Conservation (phyloP, 1,140 invertebrate species). For the Antheraea mylitta region DNA sequence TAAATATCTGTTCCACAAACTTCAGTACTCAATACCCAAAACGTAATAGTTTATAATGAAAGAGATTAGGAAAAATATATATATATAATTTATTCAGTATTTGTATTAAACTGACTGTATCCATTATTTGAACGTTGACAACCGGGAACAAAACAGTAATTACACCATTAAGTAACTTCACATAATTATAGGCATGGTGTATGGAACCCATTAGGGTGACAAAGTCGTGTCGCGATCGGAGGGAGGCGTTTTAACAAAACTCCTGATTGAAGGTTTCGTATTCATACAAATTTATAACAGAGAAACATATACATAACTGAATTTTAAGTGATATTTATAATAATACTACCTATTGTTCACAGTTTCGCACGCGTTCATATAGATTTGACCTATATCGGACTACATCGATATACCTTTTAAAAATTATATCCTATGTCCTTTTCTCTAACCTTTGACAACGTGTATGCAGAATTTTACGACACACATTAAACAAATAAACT, state of each 20-base stretch:
- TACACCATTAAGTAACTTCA: conserved; percentile 57
- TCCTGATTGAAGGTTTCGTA: background rate
- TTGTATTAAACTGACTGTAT: conserved; percentile 32
- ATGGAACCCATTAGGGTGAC: conserved; percentile 60
- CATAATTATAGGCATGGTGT: conserved; percentile 55
- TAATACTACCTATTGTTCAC: background rate
- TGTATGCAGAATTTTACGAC: too few relatives aligned
- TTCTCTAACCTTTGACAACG: too few relatives aligned
- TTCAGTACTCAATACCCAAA: too few relatives aligned
- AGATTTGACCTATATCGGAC: too few relatives aligned
- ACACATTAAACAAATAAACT: too few relatives aligned
- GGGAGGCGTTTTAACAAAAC: conserved; percentile 34
- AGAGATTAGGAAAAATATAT: background rate
- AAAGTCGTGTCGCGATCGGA: conserved; percentile 34
- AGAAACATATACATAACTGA: background rate
- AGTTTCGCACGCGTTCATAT: too few relatives aligned
- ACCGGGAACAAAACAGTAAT: conserved; percentile 56
- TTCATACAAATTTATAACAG: background rate
- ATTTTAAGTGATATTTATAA: background rate
- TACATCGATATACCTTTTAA: too few relatives aligned
- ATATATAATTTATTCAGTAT: background rate
- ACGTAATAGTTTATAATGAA: too few relatives aligned
- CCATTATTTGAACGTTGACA: conserved; percentile 40
- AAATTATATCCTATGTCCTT: too few relatives aligned
- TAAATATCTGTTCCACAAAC: too few relatives aligned